Conservation (phyloP, 2,797 vertebrate species). For the Prionace glauca region DNA sequence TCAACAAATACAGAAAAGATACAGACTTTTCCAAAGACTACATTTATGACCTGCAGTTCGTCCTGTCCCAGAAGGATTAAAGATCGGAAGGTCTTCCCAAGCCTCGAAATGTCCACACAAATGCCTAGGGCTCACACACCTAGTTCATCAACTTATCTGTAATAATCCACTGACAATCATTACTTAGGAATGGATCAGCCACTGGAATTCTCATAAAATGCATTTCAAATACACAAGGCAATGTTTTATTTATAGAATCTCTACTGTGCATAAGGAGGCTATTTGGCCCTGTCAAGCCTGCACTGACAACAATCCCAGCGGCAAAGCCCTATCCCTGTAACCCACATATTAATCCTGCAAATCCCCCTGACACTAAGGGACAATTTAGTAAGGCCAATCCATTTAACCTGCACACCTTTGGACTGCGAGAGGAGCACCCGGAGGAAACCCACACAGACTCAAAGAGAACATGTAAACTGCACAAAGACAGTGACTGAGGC, state of each 20-base stretch:
- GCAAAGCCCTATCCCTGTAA: no score
- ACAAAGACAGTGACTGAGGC: no score
- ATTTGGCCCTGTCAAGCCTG: no score
- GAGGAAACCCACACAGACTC: no score
- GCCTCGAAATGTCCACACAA: background rate
- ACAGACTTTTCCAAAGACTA: background rate
- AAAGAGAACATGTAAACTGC: no score
- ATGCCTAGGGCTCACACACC: background rate
- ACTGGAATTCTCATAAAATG: background rate
- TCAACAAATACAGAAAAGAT: background rate
- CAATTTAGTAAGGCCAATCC: no score
- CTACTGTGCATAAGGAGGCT: no score
- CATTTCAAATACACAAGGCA: background rate
- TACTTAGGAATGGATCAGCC: background rate
- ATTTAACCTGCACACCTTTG: no score
- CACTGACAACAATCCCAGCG: no score
- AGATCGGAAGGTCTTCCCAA: background rate
- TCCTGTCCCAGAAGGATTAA: background rate
- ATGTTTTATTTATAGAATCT: background rate
- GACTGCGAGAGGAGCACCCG: no score
- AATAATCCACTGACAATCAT: background rate
- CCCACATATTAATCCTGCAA: no score
- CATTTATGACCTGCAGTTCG: background rate
- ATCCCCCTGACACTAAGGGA: no score
- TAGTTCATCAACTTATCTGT: background rate